phyloP scores from a whole-genome alignment of 2,888 invertebrate species.

The Creontiades dilutus region DNA sequence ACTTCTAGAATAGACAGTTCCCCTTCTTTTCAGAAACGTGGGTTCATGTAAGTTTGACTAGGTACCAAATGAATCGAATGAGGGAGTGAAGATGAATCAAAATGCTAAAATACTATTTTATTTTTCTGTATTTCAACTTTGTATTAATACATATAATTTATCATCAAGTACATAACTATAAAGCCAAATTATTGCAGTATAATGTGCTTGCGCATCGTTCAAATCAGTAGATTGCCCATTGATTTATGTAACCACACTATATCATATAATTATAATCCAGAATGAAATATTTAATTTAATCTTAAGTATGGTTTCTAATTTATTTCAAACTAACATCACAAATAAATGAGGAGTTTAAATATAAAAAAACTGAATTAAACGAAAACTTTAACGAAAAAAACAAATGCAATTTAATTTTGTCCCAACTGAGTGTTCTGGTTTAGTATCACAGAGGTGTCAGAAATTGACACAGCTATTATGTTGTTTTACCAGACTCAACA shows the following conservation, averaged over 20 bases:
- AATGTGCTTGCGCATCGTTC: constrained; percentile 62
- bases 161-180: constrained; percentile 57
- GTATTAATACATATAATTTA: constrained; percentile 61
- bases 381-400: constrained; percentile 30
- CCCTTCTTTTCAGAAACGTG: constrained; percentile 4
- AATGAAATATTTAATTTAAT: not conserved
- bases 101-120: constrained; percentile 62
- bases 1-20: not conserved
- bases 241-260: constrained; percentile 24
- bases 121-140: constrained; percentile 68
- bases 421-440: constrained; percentile 40
- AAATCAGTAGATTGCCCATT: constrained; percentile 54
- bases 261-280: not conserved
- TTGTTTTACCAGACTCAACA: constrained; percentile 21
- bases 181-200: constrained; percentile 71
- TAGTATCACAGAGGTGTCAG: constrained; percentile 67
- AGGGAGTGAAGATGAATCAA: constrained; percentile 7
- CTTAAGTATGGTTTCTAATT: constrained; percentile 13
- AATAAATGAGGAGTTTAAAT: constrained; percentile 32
- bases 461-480: constrained; percentile 48
- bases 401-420: constrained; percentile 53
- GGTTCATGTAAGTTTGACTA: not conserved
- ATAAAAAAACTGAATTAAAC: constrained; percentile 56
- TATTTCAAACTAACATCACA: constrained; percentile 50
- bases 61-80: not conserved